These are phyloP conservation scores for Nothobranchius furzeri DNA, from an alignment of 2,113 vertebrate species.

Conservation along the genomic window DNA sequence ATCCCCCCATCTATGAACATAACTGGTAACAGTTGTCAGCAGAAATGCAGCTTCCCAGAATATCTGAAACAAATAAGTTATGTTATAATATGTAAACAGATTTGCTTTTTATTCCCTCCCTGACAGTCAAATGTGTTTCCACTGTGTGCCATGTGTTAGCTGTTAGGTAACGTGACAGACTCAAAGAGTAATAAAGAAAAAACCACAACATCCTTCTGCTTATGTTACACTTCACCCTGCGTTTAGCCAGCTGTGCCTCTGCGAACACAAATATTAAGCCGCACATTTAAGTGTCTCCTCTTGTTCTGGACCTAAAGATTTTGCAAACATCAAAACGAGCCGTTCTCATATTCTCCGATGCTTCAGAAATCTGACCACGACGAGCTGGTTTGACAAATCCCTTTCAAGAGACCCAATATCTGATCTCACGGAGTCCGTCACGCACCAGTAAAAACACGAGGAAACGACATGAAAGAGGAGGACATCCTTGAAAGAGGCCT, in stretches of 20 bases:
- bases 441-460: slow-evolving; percentile 11
- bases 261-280: slow-evolving; percentile 3
- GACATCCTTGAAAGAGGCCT: slow-evolving; percentile 38
- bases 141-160: slow-evolving; percentile 11
- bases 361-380: slow-evolving; percentile 9
- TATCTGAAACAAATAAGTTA: slow-evolving; percentile 7
- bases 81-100: slow-evolving; percentile 2
- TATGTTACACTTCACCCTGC: slow-evolving; percentile 5
- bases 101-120: neutral
- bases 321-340: slow-evolving; percentile 2
- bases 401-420: slow-evolving; percentile 4
- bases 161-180: slow-evolving; percentile 11
- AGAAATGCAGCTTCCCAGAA: slow-evolving; percentile 6
- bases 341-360: neutral
- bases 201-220: slow-evolving; percentile 21
- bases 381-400: neutral
- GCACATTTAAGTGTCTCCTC: neutral
- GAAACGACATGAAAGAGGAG: slow-evolving; percentile 26
- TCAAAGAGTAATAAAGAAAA: slow-evolving; percentile 13
- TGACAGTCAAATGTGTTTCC: neutral
- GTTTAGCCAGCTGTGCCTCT: neutral
- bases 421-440: slow-evolving; percentile 2
- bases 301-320: neutral
- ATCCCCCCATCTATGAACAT: slow-evolving; percentile 13
- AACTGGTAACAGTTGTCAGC: neutral